A percentile compares a stretch with the other conserved stretches of the same genome.
Evolutionary conservation across 2,888 invertebrate genomes (phyloP).

Genomic region (Geophilus truncorum): DNA sequence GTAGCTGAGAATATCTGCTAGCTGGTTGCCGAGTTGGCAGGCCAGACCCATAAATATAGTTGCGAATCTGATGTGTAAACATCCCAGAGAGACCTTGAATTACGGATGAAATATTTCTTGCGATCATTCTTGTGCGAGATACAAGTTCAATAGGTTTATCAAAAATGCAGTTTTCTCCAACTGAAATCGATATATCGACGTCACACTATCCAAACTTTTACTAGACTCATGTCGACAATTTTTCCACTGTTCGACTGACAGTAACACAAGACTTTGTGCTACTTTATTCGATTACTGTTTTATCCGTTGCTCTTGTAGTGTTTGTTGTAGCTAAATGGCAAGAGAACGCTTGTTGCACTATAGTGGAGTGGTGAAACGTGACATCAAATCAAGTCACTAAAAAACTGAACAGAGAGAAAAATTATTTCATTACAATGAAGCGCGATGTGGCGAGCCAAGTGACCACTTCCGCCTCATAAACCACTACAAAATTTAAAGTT

Average conservation of each 20-base stretch:
- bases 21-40: background rate
- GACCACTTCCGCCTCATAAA: background rate
- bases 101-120: slow-evolving; percentile 3
- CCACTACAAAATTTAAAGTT: background rate
- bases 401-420: too few relatives aligned
- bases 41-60: slow-evolving; percentile 6
- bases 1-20: background rate
- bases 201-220: background rate
- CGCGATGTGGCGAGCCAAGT: too few relatives aligned
- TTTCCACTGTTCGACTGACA: background rate
- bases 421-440: too few relatives aligned
- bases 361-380: too few relatives aligned
- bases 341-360: too few relatives aligned
- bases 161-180: background rate
- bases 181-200: background rate
- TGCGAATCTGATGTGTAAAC: slow-evolving; percentile 3
- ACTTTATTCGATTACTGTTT: background rate
- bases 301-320: too few relatives aligned
- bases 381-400: too few relatives aligned
- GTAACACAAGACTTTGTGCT: background rate
- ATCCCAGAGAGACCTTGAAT: slow-evolving; percentile 9
- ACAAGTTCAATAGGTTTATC: background rate
- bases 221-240: background rate
- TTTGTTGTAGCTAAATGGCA: too few relatives aligned
- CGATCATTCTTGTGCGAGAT: background rate